Conservation (phyloP, 2,797 vertebrate species). For the Darevskia mixta region DNA sequence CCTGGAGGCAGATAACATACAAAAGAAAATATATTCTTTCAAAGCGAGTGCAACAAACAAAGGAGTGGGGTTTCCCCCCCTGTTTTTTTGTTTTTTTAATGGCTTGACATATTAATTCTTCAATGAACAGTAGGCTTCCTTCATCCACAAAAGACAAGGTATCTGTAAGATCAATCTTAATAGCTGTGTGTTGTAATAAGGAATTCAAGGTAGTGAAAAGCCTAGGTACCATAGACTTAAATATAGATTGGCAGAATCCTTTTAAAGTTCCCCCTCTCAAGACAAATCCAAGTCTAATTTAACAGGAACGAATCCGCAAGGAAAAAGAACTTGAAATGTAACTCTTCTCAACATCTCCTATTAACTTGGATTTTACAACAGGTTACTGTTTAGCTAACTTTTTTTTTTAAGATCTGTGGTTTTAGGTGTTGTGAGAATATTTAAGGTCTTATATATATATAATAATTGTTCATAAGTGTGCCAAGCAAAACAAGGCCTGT, state of each 20-base stretch:
- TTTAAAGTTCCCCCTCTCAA: slow-evolving; percentile 19
- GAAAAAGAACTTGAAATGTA: background rate
- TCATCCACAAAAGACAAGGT: slow-evolving; percentile 38
- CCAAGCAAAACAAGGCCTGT: no score
- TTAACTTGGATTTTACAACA: background rate
- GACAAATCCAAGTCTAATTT: slow-evolving; percentile 36
- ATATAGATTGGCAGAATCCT: slow-evolving; percentile 43
- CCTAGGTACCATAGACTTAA: slow-evolving; percentile 21
- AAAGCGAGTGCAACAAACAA: slow-evolving; percentile 19
- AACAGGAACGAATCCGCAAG: background rate
- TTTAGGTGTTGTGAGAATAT: no score
- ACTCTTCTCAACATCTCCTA: background rate
- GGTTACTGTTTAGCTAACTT: slow-evolving; percentile 29
- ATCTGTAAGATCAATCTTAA: slow-evolving; percentile 36
- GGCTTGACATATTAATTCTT: slow-evolving; percentile 38
- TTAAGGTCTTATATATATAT: no score
- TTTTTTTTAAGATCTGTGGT: background rate
- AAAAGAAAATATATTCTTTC: slow-evolving; percentile 26
- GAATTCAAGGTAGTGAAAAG: slow-evolving; percentile 27
- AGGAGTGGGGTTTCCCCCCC: background rate
- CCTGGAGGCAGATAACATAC: slow-evolving; percentile 24
- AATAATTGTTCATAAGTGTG: no score
- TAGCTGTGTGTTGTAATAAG: slow-evolving; percentile 48
- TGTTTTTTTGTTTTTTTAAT: slow-evolving; percentile 12
- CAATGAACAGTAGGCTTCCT: background rate